Evolutionary conservation across 2,797 vertebrate genomes (phyloP).

Genomic region (Centroberyx gerrardi): DNA sequence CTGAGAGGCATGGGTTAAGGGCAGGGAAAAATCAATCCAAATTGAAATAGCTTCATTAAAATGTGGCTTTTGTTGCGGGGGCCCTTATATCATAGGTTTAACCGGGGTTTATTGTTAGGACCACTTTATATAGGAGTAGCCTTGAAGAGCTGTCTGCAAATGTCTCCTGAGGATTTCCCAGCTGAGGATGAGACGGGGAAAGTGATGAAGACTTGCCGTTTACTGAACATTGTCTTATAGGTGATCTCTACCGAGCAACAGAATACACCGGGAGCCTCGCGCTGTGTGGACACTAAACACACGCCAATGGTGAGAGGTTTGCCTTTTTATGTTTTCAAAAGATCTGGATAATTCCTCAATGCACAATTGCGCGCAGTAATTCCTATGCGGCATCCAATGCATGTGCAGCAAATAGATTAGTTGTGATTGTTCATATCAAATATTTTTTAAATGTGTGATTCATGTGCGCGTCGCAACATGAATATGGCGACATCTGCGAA

Average conservation of each 20-base stretch:
- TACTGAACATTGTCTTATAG: conserved; percentile 81
- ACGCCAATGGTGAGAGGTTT: conserved; percentile 91
- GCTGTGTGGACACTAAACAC: conserved; percentile 88
- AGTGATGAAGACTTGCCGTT: conserved; percentile 76
- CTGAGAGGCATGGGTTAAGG: conserved; percentile 92
- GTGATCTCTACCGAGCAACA: conserved; percentile 85
- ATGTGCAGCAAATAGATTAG: not conserved
- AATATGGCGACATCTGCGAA: conserved; percentile 49
- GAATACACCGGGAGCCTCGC: conserved; percentile 85
- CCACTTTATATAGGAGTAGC: conserved; percentile 89
- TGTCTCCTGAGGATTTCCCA: conserved; percentile 65
- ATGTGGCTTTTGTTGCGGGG: conserved; percentile 93
- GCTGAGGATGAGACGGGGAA: conserved; percentile 65
- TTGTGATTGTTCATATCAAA: not conserved
- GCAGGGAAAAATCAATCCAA: conserved; percentile 94
- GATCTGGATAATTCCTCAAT: conserved; percentile 3
- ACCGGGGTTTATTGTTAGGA: conserved; percentile 92
- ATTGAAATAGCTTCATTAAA: conserved; percentile 97
- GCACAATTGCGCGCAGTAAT: not conserved
- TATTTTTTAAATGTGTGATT: not conserved
- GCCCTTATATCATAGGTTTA: conserved; percentile 87
- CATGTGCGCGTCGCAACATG: not conserved
- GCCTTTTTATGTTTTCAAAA: conserved; percentile 20
- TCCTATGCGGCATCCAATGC: not conserved
- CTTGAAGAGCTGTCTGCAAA: conserved; percentile 50